Base-by-base conservation (phyloP, 2,113 vertebrate genomes). In the Calidris pygmaea region DNA sequence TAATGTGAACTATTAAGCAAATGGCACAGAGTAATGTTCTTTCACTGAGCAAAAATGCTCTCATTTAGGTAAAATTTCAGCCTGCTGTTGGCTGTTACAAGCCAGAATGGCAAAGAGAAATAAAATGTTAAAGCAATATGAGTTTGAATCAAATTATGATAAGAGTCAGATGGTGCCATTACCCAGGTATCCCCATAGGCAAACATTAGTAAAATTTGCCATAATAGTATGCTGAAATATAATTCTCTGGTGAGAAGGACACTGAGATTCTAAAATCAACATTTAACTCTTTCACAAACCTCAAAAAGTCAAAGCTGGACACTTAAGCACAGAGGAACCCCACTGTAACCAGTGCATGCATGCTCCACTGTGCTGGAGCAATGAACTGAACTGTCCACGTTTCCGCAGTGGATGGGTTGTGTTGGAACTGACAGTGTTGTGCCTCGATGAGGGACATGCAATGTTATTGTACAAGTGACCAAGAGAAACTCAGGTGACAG, bases 1-100 rank as follows among this genome's bases (percentile, higher is more conserved):
- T 97, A 98, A 98, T 98, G 90, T 96, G 91, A 94, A 97, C 96
- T 97, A 97, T 98, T 98, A 98, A 98, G 96, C 97, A 98, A 98
- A 98, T 98, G 96, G 95, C 94, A 96, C 93, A 89, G 59, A 97
- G 95, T 95, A 97, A 97, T 97, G 94, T 97, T 97, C 98, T 97
- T 94, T 95, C 19, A 7, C 88, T 93, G 97, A 97, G 94, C 96
- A 95, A 97, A 97, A 98, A 98, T 93, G 90, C 92, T 98, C 93
- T 95, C 95, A 97, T 98, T 98, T 98, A 98, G 97, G 96, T 97
- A 97, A 97, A 98, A 98, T 95, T 97, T 95, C 97, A 98, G 97
- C 96, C 96, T 98, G 96, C 97, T 98, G 96, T 97, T 98, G 96
- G 91, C 85, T 98, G 95, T 97, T 97, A 96, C 96, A 95, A 96